Conservation (phyloP, 2,797 vertebrate species). For the Gallinago stenura region DNA sequence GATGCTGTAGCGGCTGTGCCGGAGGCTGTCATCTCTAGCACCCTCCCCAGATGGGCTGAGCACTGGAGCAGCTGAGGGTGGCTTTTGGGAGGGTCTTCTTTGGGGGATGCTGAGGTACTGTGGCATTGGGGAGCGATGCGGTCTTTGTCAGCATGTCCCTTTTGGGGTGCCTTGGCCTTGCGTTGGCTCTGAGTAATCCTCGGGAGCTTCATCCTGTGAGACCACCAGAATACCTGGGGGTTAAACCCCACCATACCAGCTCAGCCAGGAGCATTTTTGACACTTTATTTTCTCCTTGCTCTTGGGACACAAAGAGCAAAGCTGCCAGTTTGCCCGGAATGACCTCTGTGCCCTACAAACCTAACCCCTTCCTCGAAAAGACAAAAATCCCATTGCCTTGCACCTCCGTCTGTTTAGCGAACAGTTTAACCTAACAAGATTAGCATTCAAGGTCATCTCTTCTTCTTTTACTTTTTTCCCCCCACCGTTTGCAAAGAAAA, state of each 20-base stretch:
- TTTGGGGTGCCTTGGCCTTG: not conserved
- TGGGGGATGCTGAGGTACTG: not conserved
- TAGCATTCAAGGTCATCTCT: slow-evolving; percentile 56
- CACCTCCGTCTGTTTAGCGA: slow-evolving; percentile 71
- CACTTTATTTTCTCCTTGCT: slow-evolving; percentile 11
- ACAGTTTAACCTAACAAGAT: slow-evolving; percentile 77
- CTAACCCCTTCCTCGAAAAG: slow-evolving; percentile 42
- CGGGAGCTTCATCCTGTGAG: not conserved
- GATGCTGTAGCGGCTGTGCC: not conserved
- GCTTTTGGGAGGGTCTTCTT: not conserved
- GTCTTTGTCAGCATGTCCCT: not conserved
- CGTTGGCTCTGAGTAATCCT: not conserved
- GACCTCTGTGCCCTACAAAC: slow-evolving; percentile 59
- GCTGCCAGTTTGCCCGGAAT: slow-evolving; percentile 47
- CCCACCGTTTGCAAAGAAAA: slow-evolving; percentile 55
- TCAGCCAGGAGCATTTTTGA: not conserved
- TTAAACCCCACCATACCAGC: not conserved
- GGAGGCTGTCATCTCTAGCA: fast-evolving
- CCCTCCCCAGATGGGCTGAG: not conserved
- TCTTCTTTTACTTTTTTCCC: slow-evolving; percentile 44
- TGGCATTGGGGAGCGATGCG: fast-evolving
- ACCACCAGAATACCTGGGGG: not conserved
- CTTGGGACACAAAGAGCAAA: slow-evolving; percentile 56
- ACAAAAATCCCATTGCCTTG: slow-evolving; percentile 64
- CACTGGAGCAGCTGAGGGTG: fast-evolving